These are phyloP conservation scores for Tetranychus truncatus DNA, from an alignment of 2,888 invertebrate genomes.

Conservation along the genomic window DNA sequence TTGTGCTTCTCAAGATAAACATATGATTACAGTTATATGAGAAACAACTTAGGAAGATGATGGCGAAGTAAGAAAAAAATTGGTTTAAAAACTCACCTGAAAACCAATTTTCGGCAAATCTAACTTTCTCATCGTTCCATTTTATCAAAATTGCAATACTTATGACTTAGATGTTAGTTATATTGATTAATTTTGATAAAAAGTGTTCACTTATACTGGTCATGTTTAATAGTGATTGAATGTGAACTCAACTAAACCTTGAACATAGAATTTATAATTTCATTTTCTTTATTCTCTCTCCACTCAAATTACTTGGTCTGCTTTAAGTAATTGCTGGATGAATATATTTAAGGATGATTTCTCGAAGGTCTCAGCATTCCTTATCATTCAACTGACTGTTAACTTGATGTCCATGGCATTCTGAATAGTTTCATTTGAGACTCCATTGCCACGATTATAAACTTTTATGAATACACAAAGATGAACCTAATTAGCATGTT, in stretches of 20 bases:
- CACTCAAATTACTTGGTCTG: background rate
- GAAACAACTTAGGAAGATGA: background rate
- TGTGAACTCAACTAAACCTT: background rate
- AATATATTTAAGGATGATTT: background rate
- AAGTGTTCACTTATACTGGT: too few relatives aligned
- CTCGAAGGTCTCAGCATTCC: background rate
- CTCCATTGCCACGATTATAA: too few relatives aligned
- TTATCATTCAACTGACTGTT: background rate
- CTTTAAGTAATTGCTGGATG: background rate
- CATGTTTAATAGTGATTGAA: background rate
- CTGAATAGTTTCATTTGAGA: background rate
- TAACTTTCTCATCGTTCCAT: too few relatives aligned
- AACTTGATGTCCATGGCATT: background rate
- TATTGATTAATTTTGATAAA: background rate
- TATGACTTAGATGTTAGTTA: background rate
- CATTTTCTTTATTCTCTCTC: background rate
- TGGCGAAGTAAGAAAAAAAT: background rate
- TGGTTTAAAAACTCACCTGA: too few relatives aligned
- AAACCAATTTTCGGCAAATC: too few relatives aligned
- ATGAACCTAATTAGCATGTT: too few relatives aligned
- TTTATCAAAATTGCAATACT: too few relatives aligned
- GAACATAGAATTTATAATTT: background rate
- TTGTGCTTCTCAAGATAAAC: background rate
- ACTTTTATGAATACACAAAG: too few relatives aligned
- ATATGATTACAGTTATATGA: background rate